A percentile compares a stretch with the other conserved stretches of the same genome.
phyloP scores from a whole-genome alignment of 2,888 invertebrate genomes.

The Mylabris sibirica region DNA sequence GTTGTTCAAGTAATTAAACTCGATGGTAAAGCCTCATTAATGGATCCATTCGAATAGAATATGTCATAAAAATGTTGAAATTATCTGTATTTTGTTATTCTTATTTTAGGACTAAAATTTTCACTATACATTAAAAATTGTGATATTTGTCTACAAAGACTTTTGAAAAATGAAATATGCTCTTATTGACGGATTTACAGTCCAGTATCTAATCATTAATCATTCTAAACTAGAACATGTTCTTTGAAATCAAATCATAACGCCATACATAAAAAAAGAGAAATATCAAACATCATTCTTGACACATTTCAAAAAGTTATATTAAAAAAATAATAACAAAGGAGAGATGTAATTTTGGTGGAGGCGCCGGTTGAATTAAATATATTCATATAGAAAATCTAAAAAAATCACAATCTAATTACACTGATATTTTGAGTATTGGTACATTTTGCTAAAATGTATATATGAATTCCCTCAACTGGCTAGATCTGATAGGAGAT shows the following conservation, averaged over 20 bases:
- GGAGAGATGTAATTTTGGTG: not conserved
- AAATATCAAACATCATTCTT: not conserved
- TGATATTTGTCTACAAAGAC: no score
- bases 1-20: constrained; percentile 4
- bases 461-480: not conserved
- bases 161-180: not conserved
- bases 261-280: not conserved
- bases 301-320: not conserved
- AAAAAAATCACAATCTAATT: not conserved
- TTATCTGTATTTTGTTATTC: not conserved
- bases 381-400: not conserved
- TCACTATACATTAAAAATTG: no score
- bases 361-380: not conserved
- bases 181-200: not conserved
- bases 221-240: not conserved
- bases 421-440: not conserved
- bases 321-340: not conserved
- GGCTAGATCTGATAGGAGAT: constrained; percentile 6
- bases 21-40: constrained; percentile 6
- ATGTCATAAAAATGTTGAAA: not conserved
- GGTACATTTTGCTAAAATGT: no score
- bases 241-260: not conserved
- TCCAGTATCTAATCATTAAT: not conserved
- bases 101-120: not conserved
- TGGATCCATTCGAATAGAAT: not conserved